These are phyloP conservation scores for Tethea ocularis DNA, from an alignment of 2,888 invertebrate species.

Conservation along the genomic window DNA sequence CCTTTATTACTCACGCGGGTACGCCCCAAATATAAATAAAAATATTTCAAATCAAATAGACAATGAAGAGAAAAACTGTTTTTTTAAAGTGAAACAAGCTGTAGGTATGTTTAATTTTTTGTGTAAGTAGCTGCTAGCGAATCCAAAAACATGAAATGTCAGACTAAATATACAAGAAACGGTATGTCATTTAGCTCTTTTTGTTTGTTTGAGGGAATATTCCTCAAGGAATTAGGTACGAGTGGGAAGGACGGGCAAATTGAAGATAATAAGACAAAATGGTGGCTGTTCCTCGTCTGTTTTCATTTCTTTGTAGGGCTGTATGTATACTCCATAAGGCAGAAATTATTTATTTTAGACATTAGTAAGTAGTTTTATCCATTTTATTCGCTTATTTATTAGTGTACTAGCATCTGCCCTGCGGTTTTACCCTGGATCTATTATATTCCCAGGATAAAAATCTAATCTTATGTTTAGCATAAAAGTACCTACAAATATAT, in stretches of 20 bases:
- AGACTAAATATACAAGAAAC: background rate
- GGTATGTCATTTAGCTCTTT: background rate
- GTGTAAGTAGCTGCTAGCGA: background rate
- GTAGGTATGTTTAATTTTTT: background rate
- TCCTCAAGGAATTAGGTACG: slow-evolving; percentile 29
- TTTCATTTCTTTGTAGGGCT: slow-evolving; percentile 25
- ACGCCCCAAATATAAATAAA: no score
- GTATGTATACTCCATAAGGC: slow-evolving; percentile 16
- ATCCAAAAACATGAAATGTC: background rate
- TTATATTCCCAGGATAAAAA: no score
- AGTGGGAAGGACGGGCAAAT: slow-evolving; percentile 36
- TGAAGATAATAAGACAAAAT: slow-evolving; percentile 48
- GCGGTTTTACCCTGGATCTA: no score
- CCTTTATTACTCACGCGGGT: no score
- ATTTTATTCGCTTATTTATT: background rate
- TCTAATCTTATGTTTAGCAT: no score
- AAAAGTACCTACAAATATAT: no score
- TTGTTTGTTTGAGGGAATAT: slow-evolving; percentile 10
- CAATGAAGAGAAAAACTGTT: no score
- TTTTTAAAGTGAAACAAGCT: no score
- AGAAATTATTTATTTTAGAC: slow-evolving; percentile 14
- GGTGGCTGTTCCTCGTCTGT: slow-evolving; percentile 37
- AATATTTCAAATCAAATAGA: no score
- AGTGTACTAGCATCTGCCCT: background rate
- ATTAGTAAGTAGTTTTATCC: background rate